Percentiles rank a stretch among this genome's conserved stretches.
phyloP scores from a whole-genome alignment of 1,140 invertebrate genomes.

The Lycorma delicatula region DNA sequence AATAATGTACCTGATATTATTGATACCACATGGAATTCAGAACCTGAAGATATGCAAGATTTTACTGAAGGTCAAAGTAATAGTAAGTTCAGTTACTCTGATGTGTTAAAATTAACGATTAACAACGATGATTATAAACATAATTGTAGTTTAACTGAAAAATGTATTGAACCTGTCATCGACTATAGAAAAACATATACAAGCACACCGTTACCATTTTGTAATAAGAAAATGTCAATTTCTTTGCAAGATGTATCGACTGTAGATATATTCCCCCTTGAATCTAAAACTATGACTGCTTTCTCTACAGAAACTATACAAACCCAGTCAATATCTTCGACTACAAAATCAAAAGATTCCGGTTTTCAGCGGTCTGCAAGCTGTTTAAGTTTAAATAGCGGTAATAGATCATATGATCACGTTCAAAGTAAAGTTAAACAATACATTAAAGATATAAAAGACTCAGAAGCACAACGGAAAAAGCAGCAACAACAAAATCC shows the following conservation, averaged over 20 bases:
- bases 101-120: background rate
- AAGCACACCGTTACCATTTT: background rate
- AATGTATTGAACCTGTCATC: background rate
- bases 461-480: slow-evolving; percentile 11
- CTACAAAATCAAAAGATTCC: slow-evolving; percentile 15
- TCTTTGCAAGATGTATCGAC: slow-evolving; percentile 15
- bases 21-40: background rate
- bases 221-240: background rate
- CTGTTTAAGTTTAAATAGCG: slow-evolving; percentile 12
- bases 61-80: background rate
- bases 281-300: background rate
- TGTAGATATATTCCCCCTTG: background rate
- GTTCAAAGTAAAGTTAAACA: slow-evolving; percentile 15
- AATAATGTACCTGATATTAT: background rate
- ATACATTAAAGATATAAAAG: slow-evolving; percentile 15
- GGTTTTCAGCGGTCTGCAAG: slow-evolving; percentile 16
- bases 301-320: slow-evolving; percentile 14
- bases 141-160: background rate
- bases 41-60: slow-evolving; percentile 3
- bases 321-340: slow-evolving; percentile 13
- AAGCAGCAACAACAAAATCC: slow-evolving; percentile 1
- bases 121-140: background rate
- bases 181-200: too few species aligned
- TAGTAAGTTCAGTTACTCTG: background rate
- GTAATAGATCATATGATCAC: slow-evolving; percentile 14